Base-by-base conservation (phyloP, 2,797 vertebrate genomes). In the Periophthalmus magnuspinnatus region DNA sequence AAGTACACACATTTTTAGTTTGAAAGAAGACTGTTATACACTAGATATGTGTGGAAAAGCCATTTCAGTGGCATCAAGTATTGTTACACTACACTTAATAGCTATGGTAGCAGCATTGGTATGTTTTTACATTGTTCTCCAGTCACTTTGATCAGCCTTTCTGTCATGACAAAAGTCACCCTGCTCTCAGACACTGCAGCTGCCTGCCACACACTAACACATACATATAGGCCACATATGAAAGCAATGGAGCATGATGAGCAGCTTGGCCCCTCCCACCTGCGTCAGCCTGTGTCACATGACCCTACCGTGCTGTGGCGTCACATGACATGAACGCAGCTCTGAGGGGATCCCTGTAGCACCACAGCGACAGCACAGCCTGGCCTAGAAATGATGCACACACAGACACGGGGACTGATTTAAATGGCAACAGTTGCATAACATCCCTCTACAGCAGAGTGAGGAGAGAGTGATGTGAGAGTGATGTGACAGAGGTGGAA, bases 351-450 rank as follows among this genome's bases (percentile, higher is more conserved):
- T 64, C 62, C 62, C 62, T 47, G 62, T 48, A 64, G 62, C 52
- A 32, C 83, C 65, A 61, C 61, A 66, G 72, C 67, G 58, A 71
- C 81, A 67, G 64, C 52, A 60, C 55, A 77, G 71, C 63, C 68
- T 81, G 79, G 69, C 79, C 80, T 77, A 76, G 80, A 84, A 78
- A 81, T 69, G 41, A 81, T 64, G 67, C 60, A 28, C 55, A 74
- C 69, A 75, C 65, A 62, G 65, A 48, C 62, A 64, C 62, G 28
- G 61, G 36, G 41, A 47, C 41, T 47, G 62, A 28, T 47, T 64
- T 64, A 47, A 24, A 32, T 56, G 69, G 69, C 50, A 38, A 63
- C 24, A 56, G 52, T 47, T 64, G 62, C 62, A 64, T 64, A 45
- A 79, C 74, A 72, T 65, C 28, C 38, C 41, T 62, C 60, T 14